Evolutionary conservation across 2,113 vertebrate genomes (phyloP), one percentile per base, ranked within the genome.

Genomic region (Falco punctatus): DNA sequence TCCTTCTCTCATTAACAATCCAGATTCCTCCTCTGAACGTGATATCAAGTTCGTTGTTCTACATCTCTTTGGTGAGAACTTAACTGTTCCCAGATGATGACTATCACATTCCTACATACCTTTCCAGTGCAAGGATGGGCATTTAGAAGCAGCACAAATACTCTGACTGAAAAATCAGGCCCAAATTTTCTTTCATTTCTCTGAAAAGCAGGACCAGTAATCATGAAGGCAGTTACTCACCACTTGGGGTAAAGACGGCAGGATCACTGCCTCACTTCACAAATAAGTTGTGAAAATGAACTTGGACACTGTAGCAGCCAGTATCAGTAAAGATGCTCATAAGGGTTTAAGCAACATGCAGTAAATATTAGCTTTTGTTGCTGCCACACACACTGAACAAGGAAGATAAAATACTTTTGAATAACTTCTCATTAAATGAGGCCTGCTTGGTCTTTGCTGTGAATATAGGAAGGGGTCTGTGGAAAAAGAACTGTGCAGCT

Each of bases 381-480:
- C 42, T 86, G 51, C 46, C 55, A 86, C 55, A 92, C 17, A 70
- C 22, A 73, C 4, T 73, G 42, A 93, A 67, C 13, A 74, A 33
- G 10, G 35, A 92, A 84, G 64, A 81, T 64, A 84, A 87, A 83
- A 19, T 15, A 18, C 21, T 62, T 93, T 92, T 66, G 51, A 92
- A 33, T 24, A 82, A 48, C 16, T 81, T 73, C 35, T 86, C 15
- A 5, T 70, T 89, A 87, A 81, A 61, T 49, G n/a, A 72, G 11
- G 27, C 10, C 40, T 72, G 13, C 46, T 85, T 69, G 13, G 26
- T 57, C 33, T 91, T 86, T 79, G 19, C 18, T 78, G n/a, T 90
- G 64, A 48, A 32, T n/a, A 58, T 38, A 46, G 16, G 35, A 73
- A 77, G 15, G 28, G 18, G 4, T 54, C 46, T 38, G 57, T 59